phyloP scores from a whole-genome alignment of 2,888 invertebrate genomes.

The Anoncus sp. region DNA sequence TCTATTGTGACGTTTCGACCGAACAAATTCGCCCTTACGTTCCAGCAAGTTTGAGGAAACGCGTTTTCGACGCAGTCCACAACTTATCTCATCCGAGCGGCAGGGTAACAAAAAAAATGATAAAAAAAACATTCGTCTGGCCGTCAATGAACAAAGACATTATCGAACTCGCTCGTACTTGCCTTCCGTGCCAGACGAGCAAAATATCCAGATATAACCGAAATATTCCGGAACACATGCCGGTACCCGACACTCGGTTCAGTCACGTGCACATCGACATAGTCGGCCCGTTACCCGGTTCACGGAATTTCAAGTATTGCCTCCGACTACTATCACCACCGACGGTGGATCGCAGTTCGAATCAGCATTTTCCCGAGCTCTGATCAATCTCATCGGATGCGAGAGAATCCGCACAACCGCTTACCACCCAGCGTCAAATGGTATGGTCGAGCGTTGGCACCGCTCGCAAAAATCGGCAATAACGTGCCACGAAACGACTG shows the following conservation, averaged over 20 bases:
- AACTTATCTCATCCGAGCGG: conserved; percentile 65
- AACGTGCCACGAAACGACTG: conserved; percentile 49
- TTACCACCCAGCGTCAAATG: conserved; percentile 69
- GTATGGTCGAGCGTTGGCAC: conserved; percentile 71
- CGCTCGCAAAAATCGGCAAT: conserved; percentile 68
- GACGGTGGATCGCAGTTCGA: conserved; percentile 80
- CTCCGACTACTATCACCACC: conserved; percentile 70
- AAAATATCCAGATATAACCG: conserved; percentile 72
- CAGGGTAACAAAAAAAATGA: conserved; percentile 59
- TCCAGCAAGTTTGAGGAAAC: conserved; percentile 9
- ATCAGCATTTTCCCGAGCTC: conserved; percentile 72
- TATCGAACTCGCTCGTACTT: conserved; percentile 71
- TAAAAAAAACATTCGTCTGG: conserved; percentile 70
- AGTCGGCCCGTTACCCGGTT: conserved; percentile 74
- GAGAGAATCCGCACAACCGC: conserved; percentile 59
- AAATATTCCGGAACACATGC: conserved; percentile 64
- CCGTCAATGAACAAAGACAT: conserved; percentile 71
- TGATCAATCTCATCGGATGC: conserved; percentile 54
- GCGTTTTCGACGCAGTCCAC: conserved; percentile 58
- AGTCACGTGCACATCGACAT: conserved; percentile 77
- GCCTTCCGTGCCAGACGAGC: conserved; percentile 72
- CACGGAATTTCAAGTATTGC: conserved; percentile 72
- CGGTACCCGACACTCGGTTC: conserved; percentile 70
- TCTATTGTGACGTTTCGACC: conserved; percentile 39
- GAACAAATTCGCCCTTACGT: conserved; percentile 30